These are phyloP conservation scores for Amazona finschi DNA, from an alignment of 2,797 vertebrate species.

Conservation along the genomic window DNA sequence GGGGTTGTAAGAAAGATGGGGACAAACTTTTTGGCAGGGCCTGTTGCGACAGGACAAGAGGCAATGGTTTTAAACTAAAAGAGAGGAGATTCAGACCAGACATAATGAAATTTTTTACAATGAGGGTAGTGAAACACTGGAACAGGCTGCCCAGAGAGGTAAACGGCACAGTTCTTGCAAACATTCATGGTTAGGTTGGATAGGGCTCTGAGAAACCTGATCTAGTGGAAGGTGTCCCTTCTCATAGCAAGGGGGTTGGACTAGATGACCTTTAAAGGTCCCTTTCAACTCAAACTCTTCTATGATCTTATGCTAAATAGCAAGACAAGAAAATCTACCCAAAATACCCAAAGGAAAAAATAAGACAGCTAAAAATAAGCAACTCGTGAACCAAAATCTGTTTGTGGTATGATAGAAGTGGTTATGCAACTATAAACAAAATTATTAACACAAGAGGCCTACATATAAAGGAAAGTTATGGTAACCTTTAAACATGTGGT, in stretches of 20 bases:
- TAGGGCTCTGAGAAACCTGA: not conserved
- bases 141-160: not conserved
- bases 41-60: not conserved
- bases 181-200: not conserved
- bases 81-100: not conserved
- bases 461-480: conserved; percentile 14
- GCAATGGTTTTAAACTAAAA: not conserved
- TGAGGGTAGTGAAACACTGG: not conserved
- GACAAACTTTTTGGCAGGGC: not conserved
- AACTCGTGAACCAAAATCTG: conserved; percentile 18
- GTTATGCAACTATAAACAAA: conserved; percentile 50
- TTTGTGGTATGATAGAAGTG: conserved; percentile 38
- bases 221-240: not conserved
- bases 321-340: not conserved
- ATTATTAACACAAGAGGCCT: conserved; percentile 32
- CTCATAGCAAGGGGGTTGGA: not conserved
- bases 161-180: not conserved
- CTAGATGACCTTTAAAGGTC: not conserved
- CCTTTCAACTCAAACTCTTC: not conserved
- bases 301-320: not conserved
- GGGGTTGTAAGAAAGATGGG: not conserved
- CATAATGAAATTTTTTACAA: not conserved
- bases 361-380: conserved; percentile 31
- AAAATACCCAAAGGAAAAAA: conserved; percentile 16
- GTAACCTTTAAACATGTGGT: conserved; percentile 62